A percentile compares a stretch with the other conserved stretches of the same genome.
These are phyloP conservation scores for Drosophila fulvimacula DNA, from an alignment of 2,888 invertebrate species.

Conservation along the genomic window DNA sequence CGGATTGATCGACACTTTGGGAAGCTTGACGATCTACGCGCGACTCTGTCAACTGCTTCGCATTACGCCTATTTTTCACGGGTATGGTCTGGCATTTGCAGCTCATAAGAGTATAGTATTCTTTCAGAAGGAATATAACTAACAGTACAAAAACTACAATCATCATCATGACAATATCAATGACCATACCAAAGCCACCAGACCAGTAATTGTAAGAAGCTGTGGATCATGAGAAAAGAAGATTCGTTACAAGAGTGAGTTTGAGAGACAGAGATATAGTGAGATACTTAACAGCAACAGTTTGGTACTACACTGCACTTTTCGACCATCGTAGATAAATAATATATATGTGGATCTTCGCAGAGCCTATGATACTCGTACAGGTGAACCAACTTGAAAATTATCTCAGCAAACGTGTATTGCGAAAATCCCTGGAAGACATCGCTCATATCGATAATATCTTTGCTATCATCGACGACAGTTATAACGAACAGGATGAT, in stretches of 20 bases:
- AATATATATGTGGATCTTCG: constrained; percentile 30
- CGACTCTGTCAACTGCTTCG: constrained; percentile 1
- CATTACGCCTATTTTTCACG: neutral
- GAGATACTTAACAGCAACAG: constrained; percentile 69
- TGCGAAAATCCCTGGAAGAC: constrained; percentile 19
- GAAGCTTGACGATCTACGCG: neutral
- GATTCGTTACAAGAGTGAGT: neutral
- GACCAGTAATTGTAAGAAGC: constrained; percentile 18
- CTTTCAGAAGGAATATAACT: neutral
- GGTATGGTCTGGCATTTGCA: constrained; percentile 7
- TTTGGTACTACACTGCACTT: constrained; percentile 46
- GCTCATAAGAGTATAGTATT: constrained; percentile 5
- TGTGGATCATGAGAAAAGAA: constrained; percentile 5
- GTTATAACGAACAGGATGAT: constrained; percentile 34
- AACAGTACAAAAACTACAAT: constrained; percentile 3
- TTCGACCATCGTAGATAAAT: constrained; percentile 41
- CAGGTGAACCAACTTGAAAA: constrained; percentile 48
- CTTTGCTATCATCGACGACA: constrained; percentile 1
- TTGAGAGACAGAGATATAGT: neutral
- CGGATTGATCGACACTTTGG: constrained; percentile 31
- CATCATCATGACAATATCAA: constrained; percentile 16
- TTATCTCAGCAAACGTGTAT: constrained; percentile 40
- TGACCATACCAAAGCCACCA: constrained; percentile 6
- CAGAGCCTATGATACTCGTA: constrained; percentile 46
- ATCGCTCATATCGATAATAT: neutral